phyloP scores from a whole-genome alignment of 2,888 invertebrate genomes.

The Lysandra bellargus region DNA sequence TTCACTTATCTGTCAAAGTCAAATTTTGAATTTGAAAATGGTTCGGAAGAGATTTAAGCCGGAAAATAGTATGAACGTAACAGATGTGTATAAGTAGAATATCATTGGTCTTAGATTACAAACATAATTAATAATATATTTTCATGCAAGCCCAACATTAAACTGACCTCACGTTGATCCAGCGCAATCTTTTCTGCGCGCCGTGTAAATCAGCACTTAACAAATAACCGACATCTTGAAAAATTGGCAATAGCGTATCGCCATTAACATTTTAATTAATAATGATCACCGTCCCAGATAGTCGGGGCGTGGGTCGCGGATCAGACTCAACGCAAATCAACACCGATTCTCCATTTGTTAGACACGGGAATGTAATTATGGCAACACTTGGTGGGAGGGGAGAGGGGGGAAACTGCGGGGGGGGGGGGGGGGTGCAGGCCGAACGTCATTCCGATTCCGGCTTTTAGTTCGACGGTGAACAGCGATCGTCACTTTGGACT shows the following conservation, averaged over 20 bases:
- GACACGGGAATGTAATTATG: constrained; percentile 82
- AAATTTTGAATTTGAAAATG: too few relatives aligned
- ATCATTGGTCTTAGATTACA: too few relatives aligned
- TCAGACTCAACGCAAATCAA: constrained; percentile 80
- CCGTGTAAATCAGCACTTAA: background rate
- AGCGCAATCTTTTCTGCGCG: too few relatives aligned
- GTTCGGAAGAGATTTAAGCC: too few relatives aligned
- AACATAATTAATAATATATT: too few relatives aligned
- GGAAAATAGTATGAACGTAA: too few relatives aligned
- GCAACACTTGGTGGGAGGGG: constrained; percentile 64
- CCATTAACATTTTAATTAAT: constrained; percentile 21
- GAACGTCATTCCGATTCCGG: constrained; percentile 73
- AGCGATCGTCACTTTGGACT: constrained; percentile 71
- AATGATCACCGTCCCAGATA: constrained; percentile 35
- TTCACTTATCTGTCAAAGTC: too few relatives aligned
- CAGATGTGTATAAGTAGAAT: too few relatives aligned
- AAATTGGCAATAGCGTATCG: background rate
- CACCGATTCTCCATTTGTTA: constrained; percentile 83
- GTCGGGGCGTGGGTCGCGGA: constrained; percentile 51
- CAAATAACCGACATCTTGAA: background rate
- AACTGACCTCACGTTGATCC: too few relatives aligned
- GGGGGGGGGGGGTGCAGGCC: constrained; percentile 48
- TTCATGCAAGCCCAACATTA: too few relatives aligned
- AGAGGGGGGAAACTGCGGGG: constrained; percentile 40
- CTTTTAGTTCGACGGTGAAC: constrained; percentile 74